These are phyloP conservation scores for Orientallactaga bullata DNA, from an alignment of 2,113 vertebrate genomes.

Conservation along the genomic window DNA sequence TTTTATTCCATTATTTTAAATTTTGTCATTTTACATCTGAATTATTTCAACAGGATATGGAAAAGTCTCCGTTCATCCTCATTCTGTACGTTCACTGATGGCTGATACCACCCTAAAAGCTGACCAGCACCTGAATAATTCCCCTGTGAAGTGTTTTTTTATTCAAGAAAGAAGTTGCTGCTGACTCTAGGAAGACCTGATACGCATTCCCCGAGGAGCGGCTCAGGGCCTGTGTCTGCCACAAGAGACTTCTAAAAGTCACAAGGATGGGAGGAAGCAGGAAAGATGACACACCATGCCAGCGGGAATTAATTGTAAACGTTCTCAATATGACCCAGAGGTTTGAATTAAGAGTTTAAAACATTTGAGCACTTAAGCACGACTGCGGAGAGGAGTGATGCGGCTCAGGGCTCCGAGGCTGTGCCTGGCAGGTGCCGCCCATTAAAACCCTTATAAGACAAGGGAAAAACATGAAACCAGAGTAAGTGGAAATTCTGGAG, in stretches of 20 bases:
- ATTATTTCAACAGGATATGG: not conserved
- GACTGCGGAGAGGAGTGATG: too few relatives aligned
- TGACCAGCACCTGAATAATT: too few relatives aligned
- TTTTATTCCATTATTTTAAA: not conserved
- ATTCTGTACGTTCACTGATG: not conserved
- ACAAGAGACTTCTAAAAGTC: not conserved
- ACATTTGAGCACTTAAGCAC: not conserved
- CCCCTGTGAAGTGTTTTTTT: too few relatives aligned
- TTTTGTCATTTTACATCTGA: not conserved
- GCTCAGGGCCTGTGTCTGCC: accelerated
- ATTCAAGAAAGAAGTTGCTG: not conserved
- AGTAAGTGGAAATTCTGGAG: not conserved
- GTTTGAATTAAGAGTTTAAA: not conserved
- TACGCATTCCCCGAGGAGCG: accelerated
- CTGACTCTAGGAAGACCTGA: not conserved
- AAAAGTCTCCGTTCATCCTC: not conserved
- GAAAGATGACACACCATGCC: too few relatives aligned
- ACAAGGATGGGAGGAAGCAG: not conserved
- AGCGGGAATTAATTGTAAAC: not conserved
- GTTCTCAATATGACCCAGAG: not conserved
- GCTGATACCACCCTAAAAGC: not conserved
- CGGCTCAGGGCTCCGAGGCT: accelerated
- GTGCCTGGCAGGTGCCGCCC: too few relatives aligned
- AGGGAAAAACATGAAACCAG: not conserved
- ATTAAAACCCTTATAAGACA: not conserved